These are phyloP conservation scores for Centruroides vittatus DNA, from an alignment of 1,140 invertebrate species.

Conservation along the genomic window DNA sequence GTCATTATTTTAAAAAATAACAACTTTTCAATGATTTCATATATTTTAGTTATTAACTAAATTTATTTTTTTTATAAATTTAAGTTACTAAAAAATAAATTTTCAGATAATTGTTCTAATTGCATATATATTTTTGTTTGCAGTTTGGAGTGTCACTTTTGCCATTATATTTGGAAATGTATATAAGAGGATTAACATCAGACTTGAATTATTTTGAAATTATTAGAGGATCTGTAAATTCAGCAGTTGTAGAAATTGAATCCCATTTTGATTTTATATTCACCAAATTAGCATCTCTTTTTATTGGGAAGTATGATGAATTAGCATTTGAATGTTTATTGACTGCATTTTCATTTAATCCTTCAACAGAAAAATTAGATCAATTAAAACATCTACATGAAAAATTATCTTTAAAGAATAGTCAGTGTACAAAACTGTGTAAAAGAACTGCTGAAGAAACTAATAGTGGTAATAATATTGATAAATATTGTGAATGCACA, in stretches of 20 bases:
- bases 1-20: too few relatives aligned
- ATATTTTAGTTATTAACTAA: too few relatives aligned
- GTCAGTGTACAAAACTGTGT: too few relatives aligned
- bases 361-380: constrained; percentile 7
- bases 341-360: constrained; percentile 10
- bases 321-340: constrained; percentile 11
- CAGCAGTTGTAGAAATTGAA: constrained; percentile 11
- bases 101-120: too few relatives aligned
- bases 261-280: constrained; percentile 12
- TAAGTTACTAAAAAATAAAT: too few relatives aligned
- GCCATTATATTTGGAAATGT: constrained; percentile 12
- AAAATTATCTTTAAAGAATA: too few relatives aligned
- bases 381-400: background rate
- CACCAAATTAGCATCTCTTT: constrained; percentile 9
- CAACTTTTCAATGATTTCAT: too few relatives aligned
- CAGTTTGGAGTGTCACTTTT: constrained; percentile 11
- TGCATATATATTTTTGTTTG: background rate
- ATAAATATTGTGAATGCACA: too few relatives aligned
- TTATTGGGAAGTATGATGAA: constrained; percentile 5
- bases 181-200: constrained; percentile 10
- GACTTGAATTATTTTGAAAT: constrained; percentile 12
- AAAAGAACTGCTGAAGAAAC: too few relatives aligned
- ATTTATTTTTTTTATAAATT: too few relatives aligned
- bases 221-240: constrained; percentile 8
- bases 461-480: too few relatives aligned